Percentiles rank a stretch among this genome's conserved stretches.
Evolutionary conservation across 2,113 vertebrate genomes (phyloP).

Genomic region (Trichomycterus rosablanca): DNA sequence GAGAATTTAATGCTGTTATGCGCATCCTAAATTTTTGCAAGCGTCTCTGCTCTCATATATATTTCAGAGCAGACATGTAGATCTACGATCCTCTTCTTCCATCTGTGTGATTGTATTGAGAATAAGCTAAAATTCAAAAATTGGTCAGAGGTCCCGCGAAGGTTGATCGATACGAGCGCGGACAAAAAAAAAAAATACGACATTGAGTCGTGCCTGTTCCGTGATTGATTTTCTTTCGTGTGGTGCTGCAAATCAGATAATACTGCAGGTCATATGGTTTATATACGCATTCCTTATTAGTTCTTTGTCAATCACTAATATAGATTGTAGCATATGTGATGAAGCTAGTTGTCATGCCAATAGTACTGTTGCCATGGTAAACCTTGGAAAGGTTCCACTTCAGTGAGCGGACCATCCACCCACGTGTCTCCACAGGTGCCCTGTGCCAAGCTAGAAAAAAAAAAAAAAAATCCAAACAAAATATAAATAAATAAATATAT

Average conservation of each 20-base stretch:
- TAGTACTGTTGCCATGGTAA: slow-evolving; percentile 27
- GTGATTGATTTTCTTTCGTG: background rate
- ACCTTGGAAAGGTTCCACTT: slow-evolving; percentile 15
- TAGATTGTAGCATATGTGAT: slow-evolving; percentile 6
- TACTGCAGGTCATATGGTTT: background rate
- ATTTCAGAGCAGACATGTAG: background rate
- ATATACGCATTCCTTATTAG: background rate
- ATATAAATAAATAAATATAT: no score
- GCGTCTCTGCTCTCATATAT: slow-evolving; percentile 5
- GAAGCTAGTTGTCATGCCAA: slow-evolving; percentile 26
- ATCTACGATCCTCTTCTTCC: slow-evolving; percentile 21
- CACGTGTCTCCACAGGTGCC: slow-evolving; percentile 21
- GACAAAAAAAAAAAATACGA: slow-evolving; percentile 33
- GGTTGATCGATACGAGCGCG: slow-evolving; percentile 8
- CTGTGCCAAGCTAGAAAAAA: background rate
- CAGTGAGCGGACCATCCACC: slow-evolving; percentile 21
- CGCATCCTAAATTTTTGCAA: slow-evolving; percentile 43
- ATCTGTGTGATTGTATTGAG: slow-evolving; percentile 11
- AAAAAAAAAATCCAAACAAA: no score
- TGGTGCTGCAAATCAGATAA: slow-evolving; percentile 7
- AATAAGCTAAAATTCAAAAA: slow-evolving; percentile 5
- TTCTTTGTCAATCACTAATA: slow-evolving; percentile 23
- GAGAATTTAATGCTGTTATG: slow-evolving; percentile 35
- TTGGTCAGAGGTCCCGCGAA: background rate
- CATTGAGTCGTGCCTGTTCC: background rate